These are phyloP conservation scores for Drosophila kohkoa DNA, from an alignment of 1,140 invertebrate genomes.

Conservation along the genomic window DNA sequence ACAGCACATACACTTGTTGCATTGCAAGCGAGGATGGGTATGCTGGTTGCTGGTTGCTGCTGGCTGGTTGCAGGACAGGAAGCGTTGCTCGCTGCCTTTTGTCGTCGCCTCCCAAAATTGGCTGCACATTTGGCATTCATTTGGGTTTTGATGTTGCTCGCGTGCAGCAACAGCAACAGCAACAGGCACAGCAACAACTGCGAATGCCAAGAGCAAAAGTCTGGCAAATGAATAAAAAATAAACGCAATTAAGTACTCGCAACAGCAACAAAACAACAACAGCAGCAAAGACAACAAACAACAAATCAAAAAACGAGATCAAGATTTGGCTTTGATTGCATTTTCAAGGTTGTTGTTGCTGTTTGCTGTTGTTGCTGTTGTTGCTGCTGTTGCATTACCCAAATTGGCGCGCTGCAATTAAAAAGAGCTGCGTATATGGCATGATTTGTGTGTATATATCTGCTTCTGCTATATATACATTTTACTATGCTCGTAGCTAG, in stretches of 20 bases:
- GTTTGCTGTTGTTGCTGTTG: slow-evolving; percentile 34
- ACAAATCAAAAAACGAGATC: slow-evolving; percentile 74
- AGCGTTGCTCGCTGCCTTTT: slow-evolving; percentile 23
- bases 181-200: slow-evolving; percentile 3
- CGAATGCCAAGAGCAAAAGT: slow-evolving; percentile 51
- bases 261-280: slow-evolving; percentile 24
- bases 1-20: slow-evolving; percentile 41
- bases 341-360: slow-evolving; percentile 77
- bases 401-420: slow-evolving; percentile 76
- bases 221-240: slow-evolving; percentile 46
- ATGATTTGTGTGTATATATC: slow-evolving; percentile 10
- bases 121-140: slow-evolving; percentile 72
- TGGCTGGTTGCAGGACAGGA: slow-evolving; percentile 33
- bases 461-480: slow-evolving; percentile 7
- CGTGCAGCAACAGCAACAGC: slow-evolving; percentile 45
- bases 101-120: slow-evolving; percentile 48
- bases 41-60: slow-evolving; percentile 6
- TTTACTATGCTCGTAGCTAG: slow-evolving; percentile 29
- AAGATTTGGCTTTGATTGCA: slow-evolving; percentile 78
- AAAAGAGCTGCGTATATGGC: slow-evolving; percentile 70
- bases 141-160: slow-evolving; percentile 57
- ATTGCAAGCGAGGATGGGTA: slow-evolving; percentile 31
- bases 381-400: slow-evolving; percentile 66
- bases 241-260: slow-evolving; percentile 37
- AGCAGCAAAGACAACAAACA: slow-evolving; percentile 21